These are phyloP conservation scores for Manis javanica DNA, from an alignment of 2,797 vertebrate genomes.

Conservation along the genomic window DNA sequence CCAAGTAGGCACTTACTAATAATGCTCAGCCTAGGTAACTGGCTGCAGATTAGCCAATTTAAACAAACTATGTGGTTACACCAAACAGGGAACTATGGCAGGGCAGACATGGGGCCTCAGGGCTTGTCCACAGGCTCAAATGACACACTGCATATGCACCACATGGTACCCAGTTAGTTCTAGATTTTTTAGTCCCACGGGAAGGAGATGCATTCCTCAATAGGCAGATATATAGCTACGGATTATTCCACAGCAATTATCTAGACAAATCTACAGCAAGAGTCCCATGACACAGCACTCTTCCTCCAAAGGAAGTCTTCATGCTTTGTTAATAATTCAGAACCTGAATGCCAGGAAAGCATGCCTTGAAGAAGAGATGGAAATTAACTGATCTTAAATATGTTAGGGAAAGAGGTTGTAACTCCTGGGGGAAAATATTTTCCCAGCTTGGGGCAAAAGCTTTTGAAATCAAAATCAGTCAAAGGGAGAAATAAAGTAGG, in stretches of 20 bases:
- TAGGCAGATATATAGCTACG: fast-evolving
- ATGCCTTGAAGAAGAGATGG: background rate
- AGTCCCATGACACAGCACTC: too few species aligned
- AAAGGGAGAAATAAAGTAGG: too few species aligned
- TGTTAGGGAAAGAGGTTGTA: background rate
- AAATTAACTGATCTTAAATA: background rate
- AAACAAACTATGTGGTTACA: background rate
- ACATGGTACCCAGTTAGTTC: background rate
- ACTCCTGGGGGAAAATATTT: too few species aligned
- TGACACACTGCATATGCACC: background rate
- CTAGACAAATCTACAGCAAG: background rate
- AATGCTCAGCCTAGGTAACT: background rate
- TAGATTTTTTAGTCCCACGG: background rate
- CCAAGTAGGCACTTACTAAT: background rate
- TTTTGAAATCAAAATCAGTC: too few species aligned
- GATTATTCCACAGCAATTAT: background rate
- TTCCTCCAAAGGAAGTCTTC: background rate
- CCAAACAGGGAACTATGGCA: background rate
- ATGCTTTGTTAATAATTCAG: background rate
- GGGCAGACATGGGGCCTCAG: background rate
- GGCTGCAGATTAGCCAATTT: background rate
- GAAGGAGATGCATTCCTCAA: background rate
- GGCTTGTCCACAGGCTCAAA: background rate
- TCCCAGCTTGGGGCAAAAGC: too few species aligned
- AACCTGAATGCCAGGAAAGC: background rate